A percentile compares a stretch with the other conserved stretches of the same genome.
phyloP scores from a whole-genome alignment of 2,797 vertebrate species.

The Gymnoscopelus braueri region DNA sequence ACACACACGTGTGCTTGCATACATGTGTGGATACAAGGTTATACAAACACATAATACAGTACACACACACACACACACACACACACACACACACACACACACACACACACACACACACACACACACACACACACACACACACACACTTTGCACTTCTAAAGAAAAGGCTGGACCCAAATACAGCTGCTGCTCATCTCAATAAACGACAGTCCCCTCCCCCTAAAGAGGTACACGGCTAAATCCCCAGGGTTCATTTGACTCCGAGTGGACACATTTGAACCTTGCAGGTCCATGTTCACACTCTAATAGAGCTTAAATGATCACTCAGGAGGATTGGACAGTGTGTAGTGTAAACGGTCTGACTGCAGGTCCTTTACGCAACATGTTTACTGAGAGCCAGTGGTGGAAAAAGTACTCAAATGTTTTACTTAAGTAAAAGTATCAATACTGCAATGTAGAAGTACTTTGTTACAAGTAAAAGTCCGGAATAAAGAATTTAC shows the following conservation, averaged over 20 bases:
- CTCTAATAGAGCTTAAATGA: too few relatives aligned
- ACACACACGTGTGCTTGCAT: constrained; percentile 34
- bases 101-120: background rate
- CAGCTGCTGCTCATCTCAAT: constrained; percentile 83
- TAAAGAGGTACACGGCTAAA: constrained; percentile 42
- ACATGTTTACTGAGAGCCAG: constrained; percentile 68
- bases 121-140: too few relatives aligned
- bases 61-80: background rate
- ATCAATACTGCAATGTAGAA: too few relatives aligned
- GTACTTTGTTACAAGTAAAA: too few relatives aligned
- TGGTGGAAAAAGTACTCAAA: too few relatives aligned
- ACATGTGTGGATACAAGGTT: background rate
- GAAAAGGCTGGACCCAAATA: constrained; percentile 73
- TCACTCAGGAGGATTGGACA: too few relatives aligned
- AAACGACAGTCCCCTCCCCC: constrained; percentile 63
- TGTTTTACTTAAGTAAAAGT: too few relatives aligned
- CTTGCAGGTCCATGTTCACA: too few relatives aligned
- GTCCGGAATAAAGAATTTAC: too few relatives aligned
- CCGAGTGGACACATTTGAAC: too few relatives aligned
- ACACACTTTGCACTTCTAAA: constrained; percentile 46
- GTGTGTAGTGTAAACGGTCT: constrained; percentile 66
- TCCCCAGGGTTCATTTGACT: too few relatives aligned
- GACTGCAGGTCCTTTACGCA: constrained; percentile 61
- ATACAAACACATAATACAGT: background rate
- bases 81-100: background rate